Evolutionary conservation across 1,140 invertebrate genomes (phyloP).

Genomic region (Hylaeus volcanicus): DNA sequence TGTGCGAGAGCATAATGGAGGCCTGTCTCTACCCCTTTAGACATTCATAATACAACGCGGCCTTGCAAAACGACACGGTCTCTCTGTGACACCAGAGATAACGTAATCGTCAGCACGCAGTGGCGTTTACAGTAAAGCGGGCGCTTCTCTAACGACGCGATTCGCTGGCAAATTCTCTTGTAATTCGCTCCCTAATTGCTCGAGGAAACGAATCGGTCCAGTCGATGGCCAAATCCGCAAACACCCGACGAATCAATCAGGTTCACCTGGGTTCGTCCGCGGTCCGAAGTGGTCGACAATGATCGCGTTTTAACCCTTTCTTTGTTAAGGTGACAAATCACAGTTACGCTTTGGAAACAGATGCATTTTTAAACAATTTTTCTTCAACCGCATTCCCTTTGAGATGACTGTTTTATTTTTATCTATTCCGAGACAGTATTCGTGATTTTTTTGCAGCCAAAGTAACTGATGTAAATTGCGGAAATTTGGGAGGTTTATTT

Average conservation of each 20-base stretch:
- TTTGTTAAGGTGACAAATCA: background rate
- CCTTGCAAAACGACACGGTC: slow-evolving; percentile 68
- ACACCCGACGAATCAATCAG: background rate
- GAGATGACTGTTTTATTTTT: no score
- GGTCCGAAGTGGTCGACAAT: background rate
- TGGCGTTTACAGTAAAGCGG: slow-evolving; percentile 21
- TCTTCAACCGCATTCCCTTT: no score
- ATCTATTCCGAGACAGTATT: no score
- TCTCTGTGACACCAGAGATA: slow-evolving; percentile 56
- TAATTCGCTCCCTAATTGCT: slow-evolving; percentile 54
- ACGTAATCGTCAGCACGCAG: slow-evolving; percentile 8
- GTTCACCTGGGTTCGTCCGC: background rate
- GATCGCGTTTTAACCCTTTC: slow-evolving; percentile 5
- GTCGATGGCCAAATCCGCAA: slow-evolving; percentile 15
- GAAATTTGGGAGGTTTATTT: no score
- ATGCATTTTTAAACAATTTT: no score
- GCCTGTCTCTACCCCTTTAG: slow-evolving; percentile 61
- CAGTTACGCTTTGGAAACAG: no score
- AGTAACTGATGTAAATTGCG: no score
- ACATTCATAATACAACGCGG: slow-evolving; percentile 62
- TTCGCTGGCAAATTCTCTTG: slow-evolving; percentile 50
- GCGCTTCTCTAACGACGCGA: slow-evolving; percentile 39
- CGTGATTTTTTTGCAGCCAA: no score
- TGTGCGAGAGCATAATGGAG: slow-evolving; percentile 69
- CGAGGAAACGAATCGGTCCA: slow-evolving; percentile 36